A percentile compares a stretch with the other conserved stretches of the same genome.
Evolutionary conservation across 2,113 vertebrate species (phyloP).

Genomic region (Heliornis fulica): DNA sequence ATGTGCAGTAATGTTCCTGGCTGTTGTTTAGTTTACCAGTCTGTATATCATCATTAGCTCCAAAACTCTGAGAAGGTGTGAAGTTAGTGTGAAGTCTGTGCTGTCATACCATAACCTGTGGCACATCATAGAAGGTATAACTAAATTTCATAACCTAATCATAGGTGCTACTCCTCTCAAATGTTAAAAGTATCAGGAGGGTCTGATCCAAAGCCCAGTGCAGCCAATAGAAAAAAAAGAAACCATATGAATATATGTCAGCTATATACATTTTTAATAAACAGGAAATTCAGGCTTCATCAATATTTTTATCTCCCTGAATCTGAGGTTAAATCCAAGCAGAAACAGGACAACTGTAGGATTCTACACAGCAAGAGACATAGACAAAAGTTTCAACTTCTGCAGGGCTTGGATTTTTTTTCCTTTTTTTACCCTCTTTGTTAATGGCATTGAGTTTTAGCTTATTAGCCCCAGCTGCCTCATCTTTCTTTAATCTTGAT

Average conservation of each 20-base stretch:
- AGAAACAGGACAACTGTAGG: neutral
- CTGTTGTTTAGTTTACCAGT: neutral
- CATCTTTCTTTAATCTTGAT: slow-evolving; percentile 26
- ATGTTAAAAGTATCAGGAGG: neutral
- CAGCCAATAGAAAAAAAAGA: neutral
- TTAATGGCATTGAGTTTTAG: slow-evolving; percentile 46
- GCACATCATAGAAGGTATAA: neutral
- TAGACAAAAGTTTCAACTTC: neutral
- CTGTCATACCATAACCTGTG: neutral
- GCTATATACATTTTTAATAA: neutral
- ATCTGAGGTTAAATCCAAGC: neutral
- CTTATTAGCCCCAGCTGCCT: slow-evolving; percentile 29
- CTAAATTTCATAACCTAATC: neutral
- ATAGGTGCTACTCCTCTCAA: neutral
- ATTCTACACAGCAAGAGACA: neutral
- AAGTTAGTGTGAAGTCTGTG: neutral
- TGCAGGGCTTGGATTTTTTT: neutral
- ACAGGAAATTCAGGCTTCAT: neutral
- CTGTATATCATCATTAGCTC: neutral
- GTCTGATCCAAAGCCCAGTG: neutral
- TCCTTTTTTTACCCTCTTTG: neutral
- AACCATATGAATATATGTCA: neutral
- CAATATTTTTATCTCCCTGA: neutral
- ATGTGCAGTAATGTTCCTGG: neutral
- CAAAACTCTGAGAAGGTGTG: neutral